Evolutionary conservation across 2,888 invertebrate species (phyloP), one percentile per base, ranked within the genome.

Genomic region (Calephelis perditalis): DNA sequence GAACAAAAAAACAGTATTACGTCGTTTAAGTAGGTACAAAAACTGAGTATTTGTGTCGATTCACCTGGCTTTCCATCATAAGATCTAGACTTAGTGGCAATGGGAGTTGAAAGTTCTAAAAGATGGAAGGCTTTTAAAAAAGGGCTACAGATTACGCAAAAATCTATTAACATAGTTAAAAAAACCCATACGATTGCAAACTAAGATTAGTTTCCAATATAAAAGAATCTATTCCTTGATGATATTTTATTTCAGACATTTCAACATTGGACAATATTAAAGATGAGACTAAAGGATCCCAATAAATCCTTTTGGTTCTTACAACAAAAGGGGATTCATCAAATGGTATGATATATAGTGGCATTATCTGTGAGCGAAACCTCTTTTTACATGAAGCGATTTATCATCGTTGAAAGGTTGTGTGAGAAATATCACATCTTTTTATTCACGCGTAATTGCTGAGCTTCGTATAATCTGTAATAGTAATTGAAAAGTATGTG

Each of bases 381-480:
- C 49, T 57, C 59, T 59, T 61, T 65, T 61, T 63, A 61, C 57
- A 43, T 59, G 57, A 57, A 63, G 55, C 59, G 49, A 61, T 63
- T 63, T 57, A 60, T 63, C 63, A 63, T 63, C 43, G 54, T 45
- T 60, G 49, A 36, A n/a, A 52, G 52, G 57, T 36, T 15, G 47
- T 37, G 43, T 36, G 36, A 35, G 54, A 54, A 36, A 36, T 54
- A 54, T 54, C n/a, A 35, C 36, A 36, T 36, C 52, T n/a, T 54
- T 54, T 54, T 40, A 40, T 36, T 36, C 35, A n/a, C 52, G 35
- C 11, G 52, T 54, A 54, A 54, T 54, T 54, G 36, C 7, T 11
- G n/a, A 35, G 52, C 52, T 54, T 54, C n/a, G 36, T 54, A 54
- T 52, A 35, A n/a, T 54, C 11, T 52, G 35, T 35, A 35, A 35